Base-by-base conservation (phyloP, 2,888 invertebrate species). In the Schizaphis graminum region DNA sequence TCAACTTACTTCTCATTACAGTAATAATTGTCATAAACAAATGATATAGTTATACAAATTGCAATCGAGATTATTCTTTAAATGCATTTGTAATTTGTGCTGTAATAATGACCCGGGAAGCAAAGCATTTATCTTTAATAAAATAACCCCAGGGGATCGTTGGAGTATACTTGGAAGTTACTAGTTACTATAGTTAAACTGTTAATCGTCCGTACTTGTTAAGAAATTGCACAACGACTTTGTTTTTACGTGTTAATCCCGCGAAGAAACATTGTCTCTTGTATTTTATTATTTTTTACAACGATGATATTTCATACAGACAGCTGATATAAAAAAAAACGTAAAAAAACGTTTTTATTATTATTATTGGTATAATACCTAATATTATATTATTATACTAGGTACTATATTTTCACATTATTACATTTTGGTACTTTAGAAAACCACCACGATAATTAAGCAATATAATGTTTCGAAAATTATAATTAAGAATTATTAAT, bases 331-430 rank as follows among this genome's bases (percentile, higher is more conserved):
- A 89, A 49, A 47, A 88, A 44, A 87, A 87, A n/a, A 21, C 3
- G 8, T 49, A 87, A 77, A 77, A 77, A 77, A 77, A 77, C 7
- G 35, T 77, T 77, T 77, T 77, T 77, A 56, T 57, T 57, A 35
- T 77, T 77, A 35, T 77, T 77, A 77, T 35, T 35, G 35, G 77
- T 77, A 77, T 35, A 35, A 44, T 28, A 44, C 41, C 41, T 35
- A 5, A 91, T 77, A 77, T 28, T 89, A 67, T 91, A 49, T 44
- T 49, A 47, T 47, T 49, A 47, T 47, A 90, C n/a, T 28, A 41
- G 11, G 26, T 47, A 67, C 35, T 77, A 91, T 49, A 91, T 91
- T 91, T 91, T 90, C 35, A 77, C 26, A 67, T 91, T 91, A 91
- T 77, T 77, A 21, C 77, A 77, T 77, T 35, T 77, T 24, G 67